These are phyloP conservation scores for Silvanus unidentatus DNA, from an alignment of 2,888 invertebrate genomes.

Conservation along the genomic window DNA sequence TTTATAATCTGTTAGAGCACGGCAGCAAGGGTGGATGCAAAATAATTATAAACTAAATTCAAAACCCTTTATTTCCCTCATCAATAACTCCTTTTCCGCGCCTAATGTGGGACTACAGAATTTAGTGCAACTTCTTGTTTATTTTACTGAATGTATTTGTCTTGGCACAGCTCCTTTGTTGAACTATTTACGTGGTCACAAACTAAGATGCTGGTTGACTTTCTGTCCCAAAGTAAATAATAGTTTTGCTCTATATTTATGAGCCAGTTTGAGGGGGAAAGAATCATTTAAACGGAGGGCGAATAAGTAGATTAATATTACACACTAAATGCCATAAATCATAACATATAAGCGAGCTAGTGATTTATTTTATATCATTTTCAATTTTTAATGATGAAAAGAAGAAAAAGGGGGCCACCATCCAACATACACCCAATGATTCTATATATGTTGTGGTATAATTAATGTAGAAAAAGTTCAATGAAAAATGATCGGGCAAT, in stretches of 20 bases:
- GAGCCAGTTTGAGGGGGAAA: not conserved
- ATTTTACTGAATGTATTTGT: conserved; percentile 39
- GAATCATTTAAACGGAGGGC: no score
- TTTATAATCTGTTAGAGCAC: conserved; percentile 7
- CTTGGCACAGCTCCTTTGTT: conserved; percentile 32
- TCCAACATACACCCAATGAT: not conserved
- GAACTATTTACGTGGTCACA: not conserved
- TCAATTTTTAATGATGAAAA: not conserved
- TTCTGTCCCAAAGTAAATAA: no score
- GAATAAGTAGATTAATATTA: no score
- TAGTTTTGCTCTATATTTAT: not conserved
- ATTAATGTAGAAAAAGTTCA: conserved; percentile 4
- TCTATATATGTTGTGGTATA: not conserved
- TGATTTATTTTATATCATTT: not conserved
- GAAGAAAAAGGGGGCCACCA: not conserved
- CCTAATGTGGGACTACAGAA: conserved; percentile 36
- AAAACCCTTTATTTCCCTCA: conserved; percentile 18
- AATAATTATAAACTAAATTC: not conserved
- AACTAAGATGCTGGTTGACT: no score
- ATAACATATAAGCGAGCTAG: not conserved
- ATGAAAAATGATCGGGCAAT: conserved; percentile 16
- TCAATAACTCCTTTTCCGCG: conserved; percentile 38
- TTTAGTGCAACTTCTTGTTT: conserved; percentile 34
- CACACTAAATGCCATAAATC: no score
- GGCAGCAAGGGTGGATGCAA: conserved; percentile 1